Conservation (phyloP, 2,113 vertebrate species). For the Eurypyga helias region DNA sequence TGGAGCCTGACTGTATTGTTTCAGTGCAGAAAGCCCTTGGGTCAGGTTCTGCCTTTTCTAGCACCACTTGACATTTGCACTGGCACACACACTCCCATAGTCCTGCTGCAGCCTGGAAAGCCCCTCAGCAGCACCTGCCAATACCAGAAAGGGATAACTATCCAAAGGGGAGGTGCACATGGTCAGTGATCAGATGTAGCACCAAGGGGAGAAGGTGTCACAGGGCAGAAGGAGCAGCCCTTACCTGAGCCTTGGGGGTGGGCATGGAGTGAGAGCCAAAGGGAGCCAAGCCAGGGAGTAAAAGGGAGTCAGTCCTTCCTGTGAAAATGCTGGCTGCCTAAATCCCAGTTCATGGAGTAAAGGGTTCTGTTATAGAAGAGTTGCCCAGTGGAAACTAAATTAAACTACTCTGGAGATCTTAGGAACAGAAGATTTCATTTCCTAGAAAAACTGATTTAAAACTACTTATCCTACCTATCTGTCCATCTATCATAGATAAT, state of each 20-base stretch:
- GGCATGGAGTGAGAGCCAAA: background rate
- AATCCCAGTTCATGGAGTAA: background rate
- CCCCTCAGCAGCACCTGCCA: background rate
- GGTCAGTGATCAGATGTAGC: background rate
- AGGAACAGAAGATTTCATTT: background rate
- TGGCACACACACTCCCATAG: background rate
- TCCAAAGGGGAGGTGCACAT: background rate
- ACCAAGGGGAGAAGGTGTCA: background rate
- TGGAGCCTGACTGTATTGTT: background rate
- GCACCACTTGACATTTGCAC: background rate
- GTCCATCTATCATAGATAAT: constrained; percentile 12
- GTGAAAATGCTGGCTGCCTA: background rate
- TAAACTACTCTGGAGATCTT: background rate
- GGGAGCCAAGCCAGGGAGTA: background rate
- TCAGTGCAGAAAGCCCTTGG: background rate
- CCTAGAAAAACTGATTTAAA: constrained; percentile 10
- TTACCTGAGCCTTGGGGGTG: background rate
- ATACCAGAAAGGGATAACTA: background rate
- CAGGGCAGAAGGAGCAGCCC: background rate
- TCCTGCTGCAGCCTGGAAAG: constrained; percentile 7
- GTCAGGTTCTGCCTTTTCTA: background rate
- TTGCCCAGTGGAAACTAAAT: background rate
- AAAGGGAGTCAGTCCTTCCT: background rate
- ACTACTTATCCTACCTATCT: constrained; percentile 12
- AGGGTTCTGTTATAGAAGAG: background rate